Base-by-base conservation (phyloP, 64 coral and sea anemone species). In the Montipora cactus region DNA sequence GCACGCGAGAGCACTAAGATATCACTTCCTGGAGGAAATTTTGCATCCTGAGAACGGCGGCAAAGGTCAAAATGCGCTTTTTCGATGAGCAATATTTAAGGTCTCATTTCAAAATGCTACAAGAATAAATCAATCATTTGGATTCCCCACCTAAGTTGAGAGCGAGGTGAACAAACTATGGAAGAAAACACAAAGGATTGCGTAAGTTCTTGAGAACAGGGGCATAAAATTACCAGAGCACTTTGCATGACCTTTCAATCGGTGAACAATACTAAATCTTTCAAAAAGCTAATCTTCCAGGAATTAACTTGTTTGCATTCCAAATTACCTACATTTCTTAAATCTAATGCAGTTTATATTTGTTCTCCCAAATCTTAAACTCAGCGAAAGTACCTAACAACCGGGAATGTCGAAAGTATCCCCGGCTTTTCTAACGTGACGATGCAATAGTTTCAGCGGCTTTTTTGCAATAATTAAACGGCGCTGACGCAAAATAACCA, bases 211-310 rank as follows among this genome's bases (percentile, higher is more conserved):
- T 12, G 68, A 12, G 15, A 1, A 84, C 5, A 61, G 37, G 44
- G 46, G 62, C 45, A 64, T 20, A 86, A 48, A 45, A 19, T 8
- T 4, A 72, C 49, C 12, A 4, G 18, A 61, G 23, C 19, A 44
- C 15, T 45, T 86, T 86, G 82, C 82, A 67, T 86, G 82, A 86
- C 82, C 22, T 71, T 28, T 86, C 4, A 14, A 48, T 7, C 15
- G 10, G 44, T 71, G 46, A 86, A 11, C 82, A 86, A 86, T 86
- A 86, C 79, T 44, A 49, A 14, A 20, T 14, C 64, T 86, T 71
- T 78, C 13, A 7, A n/a, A 78, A 23, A 18, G 8, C 50, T 49
- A 13, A 71, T 8, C 10, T 50, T 71, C 44, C 53, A 8, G 53
- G 7, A 86, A 16, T 62, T 6, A 71, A 45, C 55, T 62, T 44